Evolutionary conservation across 2,888 invertebrate genomes (phyloP), one percentile per base, ranked within the genome.

Genomic region (Drosophila differens): DNA sequence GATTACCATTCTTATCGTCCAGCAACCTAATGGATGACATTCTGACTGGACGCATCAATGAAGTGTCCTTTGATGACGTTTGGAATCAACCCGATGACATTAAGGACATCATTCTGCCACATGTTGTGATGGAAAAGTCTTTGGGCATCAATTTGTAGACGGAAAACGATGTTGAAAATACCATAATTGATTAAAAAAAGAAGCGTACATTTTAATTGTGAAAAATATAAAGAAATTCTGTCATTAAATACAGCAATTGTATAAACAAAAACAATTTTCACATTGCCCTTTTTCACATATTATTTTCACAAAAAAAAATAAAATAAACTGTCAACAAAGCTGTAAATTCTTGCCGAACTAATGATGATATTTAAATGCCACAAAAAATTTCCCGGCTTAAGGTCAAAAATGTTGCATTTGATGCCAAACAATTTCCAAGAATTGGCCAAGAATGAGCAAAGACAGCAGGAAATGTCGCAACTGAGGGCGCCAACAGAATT

Each of bases 401-500:
- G 47, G 22, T 39, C 19, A 41, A 30, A 63, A 59, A 79, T 70
- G 39, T 28, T 30, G 28, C 4, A n/a, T 55, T 19, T 52, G 37
- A 66, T 33, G 30, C 22, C 35, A 33, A 41, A 19, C 3, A 30
- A 52, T 35, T 79, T 53, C 63, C 32, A 16, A 44, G 61, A 76
- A 75, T 55, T 80, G 39, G 41, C 76, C 53, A 58, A 54, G 49
- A 47, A 61, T 75, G 49, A 60, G 35, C 60, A 44, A 52, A 44
- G 37, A 35, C 6, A n/a, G 39, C 74, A 62, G 60, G 59, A 77
- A 75, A 70, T 81, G 76, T 71, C 44, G 68, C 62, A 76, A 79
- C 19, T 25, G 33, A 22, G 35, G 64, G 72, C 73, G 54, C 64
- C 73, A 59, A 30, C 41, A 9, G 9, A 57, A 57, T 54, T 51